A percentile compares a stretch with the other conserved stretches of the same genome.
phyloP scores from a whole-genome alignment of 2,797 vertebrate species.

The Chiroxiphia lanceolata region DNA sequence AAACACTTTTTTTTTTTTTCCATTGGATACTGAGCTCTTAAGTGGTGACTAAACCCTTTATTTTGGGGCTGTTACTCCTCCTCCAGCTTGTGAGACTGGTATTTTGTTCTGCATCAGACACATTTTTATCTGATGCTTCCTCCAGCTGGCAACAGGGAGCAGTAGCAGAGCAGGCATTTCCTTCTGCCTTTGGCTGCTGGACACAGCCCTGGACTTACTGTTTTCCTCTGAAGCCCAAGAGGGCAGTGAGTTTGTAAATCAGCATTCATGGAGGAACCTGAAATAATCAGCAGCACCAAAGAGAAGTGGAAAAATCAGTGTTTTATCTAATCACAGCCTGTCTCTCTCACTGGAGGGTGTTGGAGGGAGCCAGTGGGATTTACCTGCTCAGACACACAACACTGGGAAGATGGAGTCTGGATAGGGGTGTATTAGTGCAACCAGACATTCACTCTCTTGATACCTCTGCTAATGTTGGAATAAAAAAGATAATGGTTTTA shows the following conservation, averaged over 20 bases:
- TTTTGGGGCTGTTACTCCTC: constrained; percentile 17
- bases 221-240: background rate
- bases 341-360: background rate
- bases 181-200: background rate
- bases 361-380: background rate
- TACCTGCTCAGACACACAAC: background rate
- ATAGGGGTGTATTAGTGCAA: background rate
- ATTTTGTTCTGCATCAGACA: background rate
- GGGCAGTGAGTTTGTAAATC: background rate
- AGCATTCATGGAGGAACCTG: background rate
- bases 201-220: background rate
- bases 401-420: background rate
- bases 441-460: background rate
- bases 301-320: background rate
- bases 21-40: background rate
- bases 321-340: background rate
- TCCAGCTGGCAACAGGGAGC: constrained; percentile 16
- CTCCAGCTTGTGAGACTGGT: background rate
- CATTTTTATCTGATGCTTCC: background rate
- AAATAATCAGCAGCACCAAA: background rate
- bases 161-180: constrained; percentile 4
- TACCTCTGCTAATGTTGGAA: background rate
- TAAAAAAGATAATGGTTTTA: fast-evolving
- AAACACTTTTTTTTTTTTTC: background rate
- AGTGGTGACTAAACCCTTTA: constrained; percentile 36